A percentile compares a stretch with the other conserved stretches of the same genome.
These are phyloP conservation scores for Lycaena phlaeas DNA, from an alignment of 2,888 invertebrate genomes.

Conservation along the genomic window DNA sequence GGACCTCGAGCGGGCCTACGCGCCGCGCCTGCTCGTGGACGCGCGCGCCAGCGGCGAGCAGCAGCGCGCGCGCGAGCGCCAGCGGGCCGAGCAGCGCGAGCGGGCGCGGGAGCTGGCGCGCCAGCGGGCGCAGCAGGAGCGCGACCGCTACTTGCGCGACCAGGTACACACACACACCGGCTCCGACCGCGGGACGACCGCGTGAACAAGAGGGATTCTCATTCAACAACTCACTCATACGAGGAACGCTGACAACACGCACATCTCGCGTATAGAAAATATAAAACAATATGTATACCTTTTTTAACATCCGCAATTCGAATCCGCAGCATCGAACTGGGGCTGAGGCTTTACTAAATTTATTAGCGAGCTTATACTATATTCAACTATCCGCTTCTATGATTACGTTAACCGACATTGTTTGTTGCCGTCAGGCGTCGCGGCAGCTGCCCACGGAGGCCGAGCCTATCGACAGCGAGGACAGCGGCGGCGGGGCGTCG, in stretches of 20 bases:
- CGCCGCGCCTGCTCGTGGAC: conserved; percentile 85
- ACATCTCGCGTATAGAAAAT: no score
- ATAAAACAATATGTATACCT: no score
- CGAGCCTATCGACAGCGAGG: conserved; percentile 83
- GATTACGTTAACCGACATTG: not conserved
- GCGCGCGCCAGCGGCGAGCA: conserved; percentile 75
- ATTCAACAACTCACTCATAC: no score
- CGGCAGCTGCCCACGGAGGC: conserved; percentile 78
- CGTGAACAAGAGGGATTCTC: no score
- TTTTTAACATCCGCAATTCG: no score
- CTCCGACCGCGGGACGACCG: not conserved
- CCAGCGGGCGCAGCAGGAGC: conserved; percentile 68
- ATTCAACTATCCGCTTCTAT: no score
- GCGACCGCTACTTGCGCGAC: conserved; percentile 66
- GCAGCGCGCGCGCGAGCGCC: conserved; percentile 74
- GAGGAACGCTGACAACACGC: no score
- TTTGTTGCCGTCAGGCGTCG: conserved; percentile 43
- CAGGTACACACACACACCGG: not conserved
- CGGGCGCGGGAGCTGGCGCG: conserved; percentile 50
- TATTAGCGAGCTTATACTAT: no score
- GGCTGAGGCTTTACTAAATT: no score
- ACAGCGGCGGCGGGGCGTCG: conserved; percentile 29
- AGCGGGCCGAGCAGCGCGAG: conserved; percentile 58
- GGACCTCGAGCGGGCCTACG: conserved; percentile 87
- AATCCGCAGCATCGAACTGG: no score